Percentiles rank a stretch among this genome's conserved stretches.
Conservation (phyloP, 1,140 invertebrate species). For the Drosophila sp. region DNA sequence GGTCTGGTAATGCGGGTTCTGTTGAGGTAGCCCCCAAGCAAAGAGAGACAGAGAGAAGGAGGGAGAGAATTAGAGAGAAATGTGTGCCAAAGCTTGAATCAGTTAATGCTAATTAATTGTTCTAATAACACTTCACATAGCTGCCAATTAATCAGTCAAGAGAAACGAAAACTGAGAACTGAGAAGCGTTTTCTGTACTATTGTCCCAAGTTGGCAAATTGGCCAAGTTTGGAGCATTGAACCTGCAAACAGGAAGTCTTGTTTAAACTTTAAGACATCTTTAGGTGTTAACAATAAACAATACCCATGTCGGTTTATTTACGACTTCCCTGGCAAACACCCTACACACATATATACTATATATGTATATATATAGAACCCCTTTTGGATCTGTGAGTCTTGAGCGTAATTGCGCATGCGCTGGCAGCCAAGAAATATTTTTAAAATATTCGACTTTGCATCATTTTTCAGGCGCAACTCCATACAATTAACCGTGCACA, state of each 20-base stretch:
- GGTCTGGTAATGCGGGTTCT: constrained; percentile 56
- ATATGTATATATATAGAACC: neutral
- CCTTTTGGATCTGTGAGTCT: constrained; percentile 2
- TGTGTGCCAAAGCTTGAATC: constrained; percentile 62
- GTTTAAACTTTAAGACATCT: constrained; percentile 49
- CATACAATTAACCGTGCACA: constrained; percentile 73
- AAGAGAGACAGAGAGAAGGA: neutral
- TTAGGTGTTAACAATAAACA: constrained; percentile 81
- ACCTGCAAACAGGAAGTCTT: constrained; percentile 50
- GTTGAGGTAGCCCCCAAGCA: constrained; percentile 49
- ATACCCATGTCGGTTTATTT: constrained; percentile 66
- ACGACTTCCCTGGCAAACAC: constrained; percentile 61
- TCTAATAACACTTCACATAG: constrained; percentile 52
- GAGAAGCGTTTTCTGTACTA: neutral
- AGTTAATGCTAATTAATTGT: constrained; percentile 75
- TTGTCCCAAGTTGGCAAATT: constrained; percentile 4
- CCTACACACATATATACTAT: too few relatives aligned
- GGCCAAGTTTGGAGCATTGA: constrained; percentile 43
- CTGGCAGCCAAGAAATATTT: constrained; percentile 46
- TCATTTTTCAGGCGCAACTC: constrained; percentile 69
- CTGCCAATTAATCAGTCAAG: constrained; percentile 59
- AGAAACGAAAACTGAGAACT: neutral
- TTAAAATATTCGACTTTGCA: constrained; percentile 78
- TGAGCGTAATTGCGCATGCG: constrained; percentile 71
- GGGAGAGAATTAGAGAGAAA: constrained; percentile 16